These are phyloP conservation scores for Magallana gigas DNA, from an alignment of 1,140 invertebrate species.

Conservation along the genomic window DNA sequence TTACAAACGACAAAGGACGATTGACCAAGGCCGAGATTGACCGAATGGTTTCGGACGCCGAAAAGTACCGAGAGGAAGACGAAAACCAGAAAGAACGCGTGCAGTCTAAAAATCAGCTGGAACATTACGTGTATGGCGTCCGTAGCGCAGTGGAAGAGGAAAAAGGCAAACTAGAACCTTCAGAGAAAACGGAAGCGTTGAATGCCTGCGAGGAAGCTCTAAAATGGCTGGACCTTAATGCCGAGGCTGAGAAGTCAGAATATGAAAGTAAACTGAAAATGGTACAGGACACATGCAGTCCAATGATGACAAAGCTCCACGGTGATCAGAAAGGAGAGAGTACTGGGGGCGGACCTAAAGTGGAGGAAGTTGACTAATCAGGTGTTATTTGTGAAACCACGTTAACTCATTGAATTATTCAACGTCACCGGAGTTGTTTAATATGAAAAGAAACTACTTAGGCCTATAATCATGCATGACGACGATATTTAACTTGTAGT, in stretches of 20 bases:
- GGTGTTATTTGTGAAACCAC: not conserved
- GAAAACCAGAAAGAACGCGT: constrained; percentile 72
- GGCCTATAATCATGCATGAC: too few relatives aligned
- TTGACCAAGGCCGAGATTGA: constrained; percentile 81
- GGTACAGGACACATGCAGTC: constrained; percentile 73
- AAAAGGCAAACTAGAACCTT: constrained; percentile 82
- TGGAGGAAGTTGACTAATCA: constrained; percentile 49
- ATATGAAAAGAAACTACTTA: too few relatives aligned
- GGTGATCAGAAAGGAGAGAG: constrained; percentile 80
- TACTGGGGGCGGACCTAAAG: constrained; percentile 36
- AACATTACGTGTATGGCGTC: constrained; percentile 88
- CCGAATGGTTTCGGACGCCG: constrained; percentile 82
- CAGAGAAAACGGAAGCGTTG: constrained; percentile 85
- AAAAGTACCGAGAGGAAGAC: constrained; percentile 81
- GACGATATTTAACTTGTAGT: too few relatives aligned
- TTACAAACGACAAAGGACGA: constrained; percentile 83
- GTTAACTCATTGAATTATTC: too few relatives aligned
- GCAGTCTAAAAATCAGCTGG: constrained; percentile 72
- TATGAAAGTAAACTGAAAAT: constrained; percentile 73
- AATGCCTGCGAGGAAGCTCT: constrained; percentile 96
- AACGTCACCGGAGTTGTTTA: too few relatives aligned
- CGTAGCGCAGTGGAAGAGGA: constrained; percentile 65
- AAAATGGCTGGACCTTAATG: constrained; percentile 95
- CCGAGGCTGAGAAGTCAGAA: constrained; percentile 79
- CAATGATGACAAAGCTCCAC: constrained; percentile 79